A percentile compares a stretch with the other conserved stretches of the same genome.
Evolutionary conservation across 1,140 invertebrate genomes (phyloP).

Genomic region (Eurytemora carolleeae): DNA sequence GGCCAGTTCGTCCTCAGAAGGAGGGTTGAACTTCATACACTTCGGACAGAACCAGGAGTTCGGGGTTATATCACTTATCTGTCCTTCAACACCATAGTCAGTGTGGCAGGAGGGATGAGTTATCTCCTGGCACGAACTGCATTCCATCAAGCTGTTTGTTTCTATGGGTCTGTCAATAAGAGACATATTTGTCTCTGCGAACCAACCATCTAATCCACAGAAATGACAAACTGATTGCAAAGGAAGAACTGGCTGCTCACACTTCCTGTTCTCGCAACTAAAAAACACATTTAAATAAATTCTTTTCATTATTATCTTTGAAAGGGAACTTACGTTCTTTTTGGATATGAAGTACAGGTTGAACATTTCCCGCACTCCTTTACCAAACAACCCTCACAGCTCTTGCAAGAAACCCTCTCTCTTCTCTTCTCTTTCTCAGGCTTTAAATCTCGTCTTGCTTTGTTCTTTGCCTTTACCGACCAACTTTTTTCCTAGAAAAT

Average conservation of each 20-base stretch:
- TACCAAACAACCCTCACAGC: neutral
- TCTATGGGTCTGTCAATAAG: neutral
- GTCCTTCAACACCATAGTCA: conserved; percentile 31
- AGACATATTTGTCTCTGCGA: conserved; percentile 16
- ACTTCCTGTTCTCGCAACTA: too few species aligned
- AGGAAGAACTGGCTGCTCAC: too few species aligned
- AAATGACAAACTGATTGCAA: too few species aligned
- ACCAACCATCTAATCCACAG: conserved; percentile 18
- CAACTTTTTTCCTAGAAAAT: too few species aligned
- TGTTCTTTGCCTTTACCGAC: neutral
- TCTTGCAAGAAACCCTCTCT: neutral
- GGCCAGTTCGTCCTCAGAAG: neutral
- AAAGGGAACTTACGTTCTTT: neutral
- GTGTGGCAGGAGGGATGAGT: conserved; percentile 62
- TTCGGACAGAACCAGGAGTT: conserved; percentile 93
- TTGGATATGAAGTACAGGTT: neutral
- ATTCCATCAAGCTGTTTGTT: conserved; percentile 41
- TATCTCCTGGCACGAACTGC: conserved; percentile 79
- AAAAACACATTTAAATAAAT: too few species aligned
- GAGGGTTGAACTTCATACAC: conserved; percentile 41
- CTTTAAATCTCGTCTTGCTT: neutral
- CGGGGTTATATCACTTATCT: conserved; percentile 80
- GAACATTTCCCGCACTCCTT: neutral
- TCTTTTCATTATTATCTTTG: too few species aligned
- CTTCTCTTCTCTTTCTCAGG: neutral